Evolutionary conservation across 2,113 vertebrate genomes (phyloP), one percentile per base, ranked within the genome.

Genomic region (Herpetotheres cachinnans): DNA sequence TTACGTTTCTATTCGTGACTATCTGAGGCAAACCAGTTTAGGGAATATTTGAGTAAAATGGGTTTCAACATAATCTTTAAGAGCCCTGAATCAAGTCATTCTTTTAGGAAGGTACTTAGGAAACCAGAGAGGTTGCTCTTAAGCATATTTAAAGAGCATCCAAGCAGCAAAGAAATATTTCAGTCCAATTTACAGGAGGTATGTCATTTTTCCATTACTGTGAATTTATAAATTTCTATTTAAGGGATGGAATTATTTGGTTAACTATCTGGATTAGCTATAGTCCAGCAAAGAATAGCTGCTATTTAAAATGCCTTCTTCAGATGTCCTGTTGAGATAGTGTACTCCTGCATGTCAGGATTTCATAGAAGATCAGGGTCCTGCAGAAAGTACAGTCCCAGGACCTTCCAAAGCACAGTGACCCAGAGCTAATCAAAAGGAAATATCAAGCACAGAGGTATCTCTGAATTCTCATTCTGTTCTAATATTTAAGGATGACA

Each of bases 1-100:
- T 86, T 86, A 56, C 52, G 36, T 94, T 94, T 93, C 49, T 90
- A 86, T 92, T 92, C n/a, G 92, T 71, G 47, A 34, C n/a, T 58
- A 32, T 65, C 36, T 81, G 32, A 83, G 50, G 15, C 55, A 97
- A 93, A 67, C 2, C 22, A 84, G 2, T 84, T 81, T 86, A 79
- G 76, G 56, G 55, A 55, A 78, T 27, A 74, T 18, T 22, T 76
- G 55, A 52, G 10, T 71, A 59, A 90, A 89, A 86, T 67, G 19
- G 6, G 4, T 78, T 90, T 86, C 30, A 46, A 65, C 21, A 74
- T 30, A 69, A 49, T 42, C 11, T 89, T 95, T 52, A 76, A 71
- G 25, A 92, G 24, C 3, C 11, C 18, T 59, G 36, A 78, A 81
- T 59, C 32, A 90, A 59, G 32, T 34, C 0, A 40, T 63, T 81